These are phyloP conservation scores for Rhabdomys dilectus DNA, from an alignment of 2,113 vertebrate species.

Conservation along the genomic window DNA sequence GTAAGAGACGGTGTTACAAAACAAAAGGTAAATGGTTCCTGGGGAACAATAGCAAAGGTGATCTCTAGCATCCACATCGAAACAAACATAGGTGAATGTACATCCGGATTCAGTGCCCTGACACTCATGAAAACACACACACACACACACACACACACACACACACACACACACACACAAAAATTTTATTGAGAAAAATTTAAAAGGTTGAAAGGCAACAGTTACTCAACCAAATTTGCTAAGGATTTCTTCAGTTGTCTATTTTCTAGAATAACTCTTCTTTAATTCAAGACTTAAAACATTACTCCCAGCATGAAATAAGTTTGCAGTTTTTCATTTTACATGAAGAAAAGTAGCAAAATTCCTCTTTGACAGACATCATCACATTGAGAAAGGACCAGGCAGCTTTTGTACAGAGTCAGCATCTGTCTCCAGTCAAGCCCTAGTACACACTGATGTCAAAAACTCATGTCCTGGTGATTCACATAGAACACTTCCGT, in stretches of 20 bases:
- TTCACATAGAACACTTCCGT: not conserved
- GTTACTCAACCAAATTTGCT: constrained; percentile 32
- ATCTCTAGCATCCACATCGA: not conserved
- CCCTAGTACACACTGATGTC: not conserved
- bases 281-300: constrained; percentile 15
- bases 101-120: not conserved
- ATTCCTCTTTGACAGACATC: not conserved
- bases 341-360: not conserved
- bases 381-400: not conserved
- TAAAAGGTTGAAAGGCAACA: not conserved
- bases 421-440: not conserved
- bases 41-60: not conserved
- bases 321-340: not conserved
- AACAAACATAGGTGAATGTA: not conserved
- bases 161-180: not conserved
- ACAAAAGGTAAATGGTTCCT: not conserved
- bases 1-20: not conserved
- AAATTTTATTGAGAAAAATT: not conserved
- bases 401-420: not conserved
- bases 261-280: not conserved
- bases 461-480: not conserved
- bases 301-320: not conserved
- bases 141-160: not conserved
- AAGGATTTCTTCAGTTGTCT: not conserved
- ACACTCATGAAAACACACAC: not conserved